These are phyloP conservation scores for Oreotrochilus melanogaster DNA, from an alignment of 2,113 vertebrate species.

Conservation along the genomic window DNA sequence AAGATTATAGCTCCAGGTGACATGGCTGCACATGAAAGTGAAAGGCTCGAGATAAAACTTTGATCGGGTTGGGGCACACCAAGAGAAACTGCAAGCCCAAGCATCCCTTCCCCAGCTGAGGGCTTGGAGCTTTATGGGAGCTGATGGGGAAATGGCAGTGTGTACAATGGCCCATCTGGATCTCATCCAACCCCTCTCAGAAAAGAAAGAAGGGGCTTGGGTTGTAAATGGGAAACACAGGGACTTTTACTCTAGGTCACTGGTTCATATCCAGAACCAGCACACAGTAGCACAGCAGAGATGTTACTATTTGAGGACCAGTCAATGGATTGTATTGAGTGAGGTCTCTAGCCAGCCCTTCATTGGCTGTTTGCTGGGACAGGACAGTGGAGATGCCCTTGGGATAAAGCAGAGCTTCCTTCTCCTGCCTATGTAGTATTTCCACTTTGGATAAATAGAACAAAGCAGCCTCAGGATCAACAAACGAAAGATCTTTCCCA, in stretches of 20 bases:
- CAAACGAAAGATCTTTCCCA: background rate
- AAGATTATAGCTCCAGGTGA: constrained; percentile 23
- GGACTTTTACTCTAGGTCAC: constrained; percentile 22
- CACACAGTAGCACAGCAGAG: background rate
- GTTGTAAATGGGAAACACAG: background rate
- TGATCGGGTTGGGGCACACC: background rate
- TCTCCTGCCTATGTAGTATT: background rate
- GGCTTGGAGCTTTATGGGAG: background rate
- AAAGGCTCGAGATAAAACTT: background rate
- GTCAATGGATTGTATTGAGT: background rate
- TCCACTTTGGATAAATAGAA: background rate
- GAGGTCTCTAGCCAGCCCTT: background rate
- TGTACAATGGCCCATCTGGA: background rate
- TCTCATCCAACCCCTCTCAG: background rate
- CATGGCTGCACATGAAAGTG: background rate
- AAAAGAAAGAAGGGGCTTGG: background rate
- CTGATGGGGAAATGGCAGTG: background rate
- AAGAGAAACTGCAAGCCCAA: constrained; percentile 4
- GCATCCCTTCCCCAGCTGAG: background rate
- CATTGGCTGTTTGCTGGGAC: background rate
- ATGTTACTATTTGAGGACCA: background rate
- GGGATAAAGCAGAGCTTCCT: background rate
- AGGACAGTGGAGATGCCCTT: background rate
- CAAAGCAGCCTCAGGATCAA: constrained; percentile 5
- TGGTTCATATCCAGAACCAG: constrained; percentile 13